Base-by-base conservation (phyloP, 2,113 vertebrate species). In the Gavia stellata region DNA sequence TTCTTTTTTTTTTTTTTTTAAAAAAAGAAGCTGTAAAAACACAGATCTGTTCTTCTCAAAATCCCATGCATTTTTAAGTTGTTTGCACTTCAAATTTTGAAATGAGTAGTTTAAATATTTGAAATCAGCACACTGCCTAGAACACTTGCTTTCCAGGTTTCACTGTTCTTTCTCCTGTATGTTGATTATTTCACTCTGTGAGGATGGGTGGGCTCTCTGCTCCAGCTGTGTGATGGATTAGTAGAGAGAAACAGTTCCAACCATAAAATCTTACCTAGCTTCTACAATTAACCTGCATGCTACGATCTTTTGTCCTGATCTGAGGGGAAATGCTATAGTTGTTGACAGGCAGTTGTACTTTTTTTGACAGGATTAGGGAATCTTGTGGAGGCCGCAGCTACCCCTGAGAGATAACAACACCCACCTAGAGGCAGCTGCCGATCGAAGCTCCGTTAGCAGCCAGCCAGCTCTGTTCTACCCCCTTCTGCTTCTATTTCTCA, bases 321-420 rank as follows among this genome's bases (percentile, higher is more conserved):
- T 1, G 38, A 55, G 47, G 65, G 49, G 49, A 92, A 42, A 67
- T 82, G 65, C 82, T 92, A 0, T 29, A 31, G 78, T 59, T 90
- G 50, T 24, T 95, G 58, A 97, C 91, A 93, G 92, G 94, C 85
- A 95, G 95, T 90, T 97, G 81, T 96, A 34, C 96, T 97, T 96
- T 80, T 96, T 96, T 97, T 92, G 92, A 96, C 97, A 97, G 98
- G 97, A 98, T 98, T 97, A 98, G 98, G 97, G 98, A 98, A 71
- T 96, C 98, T 87, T 97, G 97, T 75, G 97, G 97, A 97, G 95
- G 96, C 97, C 96, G 96, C 68, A 95, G 97, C 93, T 98, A 98
- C 77, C 98, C 97, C 59, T 98, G 97, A 98, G 96, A 65, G 72
- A 45, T 68, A 66, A 29, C 88, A 88, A 44, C 94, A 63, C 84